Evolutionary conservation across 2,797 vertebrate species (phyloP).

Genomic region (Dicrostonyx torquatus): DNA sequence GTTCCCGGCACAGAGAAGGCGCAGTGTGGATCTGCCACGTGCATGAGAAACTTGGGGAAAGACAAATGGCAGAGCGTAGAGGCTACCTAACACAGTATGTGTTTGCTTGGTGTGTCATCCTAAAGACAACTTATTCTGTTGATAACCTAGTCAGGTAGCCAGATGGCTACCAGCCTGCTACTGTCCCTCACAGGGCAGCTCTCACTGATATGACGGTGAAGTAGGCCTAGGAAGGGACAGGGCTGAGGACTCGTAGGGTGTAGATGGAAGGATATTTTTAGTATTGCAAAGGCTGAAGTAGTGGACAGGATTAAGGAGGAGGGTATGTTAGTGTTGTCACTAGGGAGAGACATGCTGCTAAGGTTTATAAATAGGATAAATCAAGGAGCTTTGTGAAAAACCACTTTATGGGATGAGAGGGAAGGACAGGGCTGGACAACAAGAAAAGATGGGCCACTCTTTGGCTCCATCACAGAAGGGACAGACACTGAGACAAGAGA

Average conservation of each 20-base stretch:
- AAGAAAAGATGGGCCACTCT: neutral
- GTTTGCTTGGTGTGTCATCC: neutral
- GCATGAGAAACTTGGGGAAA: neutral
- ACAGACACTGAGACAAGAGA: neutral
- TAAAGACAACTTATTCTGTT: neutral
- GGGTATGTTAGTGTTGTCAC: neutral
- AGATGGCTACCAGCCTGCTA: neutral
- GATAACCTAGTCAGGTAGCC: neutral
- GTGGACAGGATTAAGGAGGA: neutral
- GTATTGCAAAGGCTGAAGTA: neutral
- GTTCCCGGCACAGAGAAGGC: neutral
- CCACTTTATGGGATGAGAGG: slow-evolving; percentile 29
- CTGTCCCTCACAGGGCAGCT: neutral
- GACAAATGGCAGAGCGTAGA: neutral
- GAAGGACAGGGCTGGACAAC: neutral
- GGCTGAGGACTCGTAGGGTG: neutral
- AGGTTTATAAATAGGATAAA: slow-evolving; percentile 60
- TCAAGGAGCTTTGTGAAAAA: slow-evolving; percentile 34
- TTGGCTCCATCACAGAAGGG: neutral
- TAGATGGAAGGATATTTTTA: slow-evolving; percentile 2
- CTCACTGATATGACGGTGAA: neutral
- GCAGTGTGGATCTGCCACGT: neutral
- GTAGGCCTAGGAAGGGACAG: neutral
- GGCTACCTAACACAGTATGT: too few relatives aligned
- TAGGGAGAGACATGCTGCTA: slow-evolving; percentile 1